Evolutionary conservation across 92 coral and sea anemone species (phyloP).

Genomic region (Muricea muricata): DNA sequence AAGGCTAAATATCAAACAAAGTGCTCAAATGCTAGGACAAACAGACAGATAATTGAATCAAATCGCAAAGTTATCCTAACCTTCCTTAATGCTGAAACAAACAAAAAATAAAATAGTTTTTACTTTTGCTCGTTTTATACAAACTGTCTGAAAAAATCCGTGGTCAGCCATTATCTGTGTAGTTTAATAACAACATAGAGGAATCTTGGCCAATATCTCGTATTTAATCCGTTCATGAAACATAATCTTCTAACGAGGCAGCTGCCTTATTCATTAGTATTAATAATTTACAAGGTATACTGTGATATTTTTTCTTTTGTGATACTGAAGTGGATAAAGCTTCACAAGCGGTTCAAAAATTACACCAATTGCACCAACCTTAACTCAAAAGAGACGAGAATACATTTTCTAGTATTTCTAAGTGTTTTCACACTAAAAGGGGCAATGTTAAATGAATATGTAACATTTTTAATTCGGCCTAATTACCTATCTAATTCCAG

Average conservation of each 20-base stretch:
- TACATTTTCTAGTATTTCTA: neutral
- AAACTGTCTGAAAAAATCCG: no score
- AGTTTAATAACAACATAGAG: neutral
- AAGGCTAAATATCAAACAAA: neutral
- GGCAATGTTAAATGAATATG: neutral
- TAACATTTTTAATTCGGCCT: constrained; percentile 1
- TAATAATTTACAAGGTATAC: constrained; percentile 7
- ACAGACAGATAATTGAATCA: neutral
- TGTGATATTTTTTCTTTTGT: neutral
- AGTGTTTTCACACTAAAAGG: neutral
- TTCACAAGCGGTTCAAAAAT: neutral
- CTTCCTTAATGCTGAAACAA: neutral
- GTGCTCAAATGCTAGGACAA: neutral
- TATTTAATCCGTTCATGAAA: constrained; percentile 20
- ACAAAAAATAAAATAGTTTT: neutral
- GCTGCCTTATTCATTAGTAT: constrained; percentile 33
- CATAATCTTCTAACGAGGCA: constrained; percentile 18
- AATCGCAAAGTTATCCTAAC: neutral
- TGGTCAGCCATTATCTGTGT: neutral
- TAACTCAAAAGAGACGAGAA: neutral
- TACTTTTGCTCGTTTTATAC: neutral
- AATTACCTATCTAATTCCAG: constrained; percentile 20
- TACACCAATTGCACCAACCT: neutral
- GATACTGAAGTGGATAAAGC: neutral
- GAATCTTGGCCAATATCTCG: constrained; percentile 2